A percentile compares a stretch with the other conserved stretches of the same genome.
Conservation (phyloP, 23 tunicate species). For the Ciona savignyi region DNA sequence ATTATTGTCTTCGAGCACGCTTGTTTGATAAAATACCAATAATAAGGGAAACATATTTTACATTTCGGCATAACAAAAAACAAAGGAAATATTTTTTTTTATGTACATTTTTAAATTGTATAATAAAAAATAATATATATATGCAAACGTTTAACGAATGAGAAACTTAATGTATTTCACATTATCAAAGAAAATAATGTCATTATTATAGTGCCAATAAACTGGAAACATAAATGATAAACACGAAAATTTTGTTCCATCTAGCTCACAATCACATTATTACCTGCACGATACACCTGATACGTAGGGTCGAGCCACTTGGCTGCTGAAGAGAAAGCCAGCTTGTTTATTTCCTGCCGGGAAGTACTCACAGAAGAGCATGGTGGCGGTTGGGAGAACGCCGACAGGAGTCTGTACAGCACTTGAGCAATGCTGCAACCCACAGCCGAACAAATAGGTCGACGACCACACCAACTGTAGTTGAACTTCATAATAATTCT, state of each 20-base stretch:
- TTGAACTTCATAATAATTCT: no score
- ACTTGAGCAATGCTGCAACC: background rate
- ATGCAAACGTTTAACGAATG: no score
- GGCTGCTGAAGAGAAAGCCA: slow-evolving; percentile 3
- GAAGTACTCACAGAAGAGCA: background rate
- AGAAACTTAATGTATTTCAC: no score
- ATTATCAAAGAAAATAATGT: no score
- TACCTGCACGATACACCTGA: slow-evolving; percentile 4
- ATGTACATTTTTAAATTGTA: background rate
- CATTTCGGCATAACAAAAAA: no score
- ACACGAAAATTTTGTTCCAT: no score
- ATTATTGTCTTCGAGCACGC: no score
- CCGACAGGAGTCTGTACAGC: background rate
- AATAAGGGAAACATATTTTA: no score
- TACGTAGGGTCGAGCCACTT: background rate
- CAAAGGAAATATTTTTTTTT: background rate
- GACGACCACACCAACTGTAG: background rate
- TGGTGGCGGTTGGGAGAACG: background rate
- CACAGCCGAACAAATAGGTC: background rate
- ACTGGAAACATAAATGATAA: background rate
- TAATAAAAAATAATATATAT: no score
- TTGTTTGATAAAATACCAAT: no score
- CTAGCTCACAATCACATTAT: no score
- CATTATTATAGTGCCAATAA: no score
- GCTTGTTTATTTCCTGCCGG: slow-evolving; percentile 12